Evolutionary conservation across 1,140 invertebrate species (phyloP), one percentile per base, ranked within the genome.

Genomic region (Piezodorus guildinii): DNA sequence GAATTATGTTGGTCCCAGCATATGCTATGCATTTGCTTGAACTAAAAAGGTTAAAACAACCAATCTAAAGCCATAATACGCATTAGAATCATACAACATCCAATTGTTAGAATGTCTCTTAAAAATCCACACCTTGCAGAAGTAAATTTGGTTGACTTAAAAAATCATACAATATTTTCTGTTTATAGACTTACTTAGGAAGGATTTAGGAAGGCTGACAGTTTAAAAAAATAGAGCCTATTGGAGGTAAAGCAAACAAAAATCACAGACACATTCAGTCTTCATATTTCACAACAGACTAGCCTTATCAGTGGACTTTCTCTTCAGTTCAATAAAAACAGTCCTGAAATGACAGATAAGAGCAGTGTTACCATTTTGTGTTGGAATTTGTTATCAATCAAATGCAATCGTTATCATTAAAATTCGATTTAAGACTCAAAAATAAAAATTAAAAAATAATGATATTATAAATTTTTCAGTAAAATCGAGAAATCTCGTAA

Each of bases 221-320:
- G n/a, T 49, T 21, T 21, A 49, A 49, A 19, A 49, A 49, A 19
- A 19, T 49, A 49, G n/a, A 49, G 17, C 3, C 45, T 46, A 46
- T 46, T 15, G 17, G 45, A 46, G 46, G 19, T 49, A 49, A 49
- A 21, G 12, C 46, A 19, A 49, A 19, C 46, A n/a, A 17, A 49
- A 21, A 49, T 49, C 19, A 21, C 34, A 39, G 34, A 39, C 34
- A 39, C 34, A 39, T 39, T 39, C 34, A 39, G 34, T 39, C 34
- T 39, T 39, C 34, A 39, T 39, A 39, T 39, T 8, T 39, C 34
- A 39, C 34, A 49, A 19, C 46, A 49, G 46, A 19, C 46, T 49
- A 19, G 46, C 52, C 17, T 56, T 23, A 56, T 56, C 52, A 56
- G 17, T 49, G 46, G 23, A 56, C 52, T 56, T 56, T 56, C 52